Evolutionary conservation across 2,113 vertebrate species (phyloP).

Genomic region (Cinclus mexicanus): DNA sequence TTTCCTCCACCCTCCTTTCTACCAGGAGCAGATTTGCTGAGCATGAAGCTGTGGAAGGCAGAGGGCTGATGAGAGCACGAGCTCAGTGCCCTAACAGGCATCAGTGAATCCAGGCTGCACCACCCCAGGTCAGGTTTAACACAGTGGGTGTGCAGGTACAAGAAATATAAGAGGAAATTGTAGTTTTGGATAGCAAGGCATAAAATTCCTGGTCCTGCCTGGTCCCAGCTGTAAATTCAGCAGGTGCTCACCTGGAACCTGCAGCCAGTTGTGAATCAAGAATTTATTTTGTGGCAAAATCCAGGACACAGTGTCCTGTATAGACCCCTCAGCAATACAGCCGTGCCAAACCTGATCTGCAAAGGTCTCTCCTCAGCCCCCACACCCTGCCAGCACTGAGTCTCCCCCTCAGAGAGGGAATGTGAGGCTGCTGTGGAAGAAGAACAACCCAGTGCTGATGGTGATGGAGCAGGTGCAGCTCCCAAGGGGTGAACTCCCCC

Average conservation of each 20-base stretch:
- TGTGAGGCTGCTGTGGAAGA: background rate
- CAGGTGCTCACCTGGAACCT: fast-evolving
- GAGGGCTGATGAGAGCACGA: fast-evolving
- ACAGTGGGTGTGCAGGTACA: background rate
- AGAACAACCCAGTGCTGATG: fast-evolving
- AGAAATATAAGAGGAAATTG: background rate
- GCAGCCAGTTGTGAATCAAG: background rate
- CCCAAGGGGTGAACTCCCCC: background rate
- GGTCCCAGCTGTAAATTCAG: background rate
- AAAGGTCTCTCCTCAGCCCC: background rate
- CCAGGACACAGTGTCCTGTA: fast-evolving
- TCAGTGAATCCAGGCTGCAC: background rate
- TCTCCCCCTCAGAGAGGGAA: fast-evolving
- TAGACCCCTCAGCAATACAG: background rate
- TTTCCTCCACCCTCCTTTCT: background rate
- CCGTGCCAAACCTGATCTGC: fast-evolving
- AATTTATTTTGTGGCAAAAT: background rate
- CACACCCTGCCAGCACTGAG: fast-evolving
- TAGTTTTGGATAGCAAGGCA: background rate
- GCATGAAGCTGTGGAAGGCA: background rate
- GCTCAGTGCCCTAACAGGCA: background rate
- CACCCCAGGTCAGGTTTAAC: background rate
- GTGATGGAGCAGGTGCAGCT: background rate
- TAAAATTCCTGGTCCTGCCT: background rate
- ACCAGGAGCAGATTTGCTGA: background rate